Base-by-base conservation (phyloP, 2,113 vertebrate species). In the Pluvianellus socialis region DNA sequence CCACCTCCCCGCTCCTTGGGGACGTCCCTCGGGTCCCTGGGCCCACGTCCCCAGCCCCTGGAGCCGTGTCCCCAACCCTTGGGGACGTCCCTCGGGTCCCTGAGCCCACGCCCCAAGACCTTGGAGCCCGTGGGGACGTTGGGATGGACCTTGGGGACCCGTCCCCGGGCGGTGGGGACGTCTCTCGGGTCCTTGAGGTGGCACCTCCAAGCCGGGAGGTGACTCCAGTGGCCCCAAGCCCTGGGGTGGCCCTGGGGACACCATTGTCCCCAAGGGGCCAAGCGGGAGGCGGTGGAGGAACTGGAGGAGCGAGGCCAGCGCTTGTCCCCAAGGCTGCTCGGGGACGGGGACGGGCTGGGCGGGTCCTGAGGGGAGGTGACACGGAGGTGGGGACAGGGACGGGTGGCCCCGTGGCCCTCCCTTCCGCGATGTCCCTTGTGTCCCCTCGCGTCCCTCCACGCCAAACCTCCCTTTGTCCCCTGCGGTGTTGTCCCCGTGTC, bases 1-100 rank as follows among this genome's bases (percentile, higher is more conserved):
- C 26, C 30, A 9, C 2, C 9, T 20, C 28, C 7, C 35, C 0
- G 6, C 6, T 4, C 3, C 59, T 2, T 50, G 28, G 9, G 61
- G 74, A 35, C 4, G 22, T 4, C 32, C 5, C 35, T 8, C 50
- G 0, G 3, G 3, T 11, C 7, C 67, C 2, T 28, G 38, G 38
- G 53, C 53, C 35, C 4, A 15, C 4, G 7, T 6, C 19, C 4
- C 44, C 6, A 1, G 4, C 1, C 5, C 38, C 3, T 32, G 21
- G 50, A 28, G 38, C 23, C 4, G 7, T 4, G 27, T 9, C 30
- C 10, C 30, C 2, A 6, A 9, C 9, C 12, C n/a, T 3, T 53
- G 50, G 50, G 70, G 70, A 55, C 14, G 21, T 4, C 44, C 44
- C 44, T 17, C 38, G 38, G 20, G 18, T 47, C 45, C 50, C 1